phyloP scores from a whole-genome alignment of 2,797 vertebrate species.

The Podargus strigoides region DNA sequence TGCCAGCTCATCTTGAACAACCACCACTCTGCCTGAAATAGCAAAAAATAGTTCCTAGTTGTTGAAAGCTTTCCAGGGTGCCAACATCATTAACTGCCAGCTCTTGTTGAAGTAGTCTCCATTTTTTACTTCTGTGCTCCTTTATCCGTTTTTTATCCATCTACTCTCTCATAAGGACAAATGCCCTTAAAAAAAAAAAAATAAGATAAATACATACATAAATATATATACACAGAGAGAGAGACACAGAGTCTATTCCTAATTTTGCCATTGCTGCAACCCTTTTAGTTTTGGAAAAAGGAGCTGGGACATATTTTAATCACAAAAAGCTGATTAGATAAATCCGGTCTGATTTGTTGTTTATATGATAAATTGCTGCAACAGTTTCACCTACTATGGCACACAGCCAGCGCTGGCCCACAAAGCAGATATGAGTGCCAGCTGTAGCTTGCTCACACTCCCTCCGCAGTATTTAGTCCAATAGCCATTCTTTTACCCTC shows the following conservation, averaged over 20 bases:
- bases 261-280: neutral
- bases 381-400: neutral
- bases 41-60: neutral
- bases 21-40: neutral
- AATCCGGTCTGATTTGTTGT: neutral
- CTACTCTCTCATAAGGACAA: neutral
- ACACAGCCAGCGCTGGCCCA: neutral
- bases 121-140: neutral
- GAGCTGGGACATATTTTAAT: neutral
- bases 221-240: neutral
- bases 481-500: neutral
- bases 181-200: neutral
- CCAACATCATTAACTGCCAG: neutral
- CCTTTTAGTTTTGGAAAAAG: neutral
- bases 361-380: neutral
- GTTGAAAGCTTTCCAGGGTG: neutral
- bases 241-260: neutral
- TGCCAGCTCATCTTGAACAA: neutral
- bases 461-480: neutral
- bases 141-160: neutral
- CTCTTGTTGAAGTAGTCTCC: neutral
- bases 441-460: neutral
- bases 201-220: neutral
- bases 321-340: neutral
- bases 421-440: neutral